Evolutionary conservation across 2,888 invertebrate species (phyloP).

Genomic region (Trissolcus japonicus): DNA sequence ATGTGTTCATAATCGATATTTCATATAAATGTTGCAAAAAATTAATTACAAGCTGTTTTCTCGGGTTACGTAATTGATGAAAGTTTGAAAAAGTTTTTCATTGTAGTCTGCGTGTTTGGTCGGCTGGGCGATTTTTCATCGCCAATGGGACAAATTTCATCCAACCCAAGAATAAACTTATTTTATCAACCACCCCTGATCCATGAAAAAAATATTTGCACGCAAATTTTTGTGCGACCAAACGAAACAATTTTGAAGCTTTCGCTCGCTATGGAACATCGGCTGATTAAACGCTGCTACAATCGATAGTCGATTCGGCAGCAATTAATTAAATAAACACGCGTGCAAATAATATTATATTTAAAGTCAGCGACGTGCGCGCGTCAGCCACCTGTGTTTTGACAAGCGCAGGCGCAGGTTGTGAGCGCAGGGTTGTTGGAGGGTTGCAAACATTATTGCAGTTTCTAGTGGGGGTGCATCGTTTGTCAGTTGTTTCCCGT

Average conservation of each 20-base stretch:
- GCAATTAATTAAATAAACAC: conserved; percentile 43
- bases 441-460: conserved; percentile 59
- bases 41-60: too few relatives aligned
- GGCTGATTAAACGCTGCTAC: conserved; percentile 26
- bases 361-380: conserved; percentile 45
- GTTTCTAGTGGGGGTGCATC: conserved; percentile 65
- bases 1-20: too few relatives aligned
- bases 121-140: too few relatives aligned
- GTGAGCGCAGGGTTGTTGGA: conserved; percentile 64
- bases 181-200: background rate
- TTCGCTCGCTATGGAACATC: background rate
- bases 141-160: too few relatives aligned
- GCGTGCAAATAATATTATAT: conserved; percentile 33
- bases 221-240: background rate
- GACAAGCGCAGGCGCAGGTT: conserved; percentile 42
- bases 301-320: conserved; percentile 31
- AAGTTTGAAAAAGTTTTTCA: too few relatives aligned
- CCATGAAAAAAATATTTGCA: background rate
- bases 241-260: too few relatives aligned
- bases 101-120: too few relatives aligned
- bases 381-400: conserved; percentile 53
- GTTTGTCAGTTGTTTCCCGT: conserved; percentile 74
- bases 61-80: too few relatives aligned
- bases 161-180: background rate
- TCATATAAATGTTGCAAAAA: too few relatives aligned